Percentiles rank a stretch among this genome's conserved stretches.
phyloP scores from a whole-genome alignment of 37 sponge, comb jelly and placozoan genomes.

The Aphrocallistes beatrix region DNA sequence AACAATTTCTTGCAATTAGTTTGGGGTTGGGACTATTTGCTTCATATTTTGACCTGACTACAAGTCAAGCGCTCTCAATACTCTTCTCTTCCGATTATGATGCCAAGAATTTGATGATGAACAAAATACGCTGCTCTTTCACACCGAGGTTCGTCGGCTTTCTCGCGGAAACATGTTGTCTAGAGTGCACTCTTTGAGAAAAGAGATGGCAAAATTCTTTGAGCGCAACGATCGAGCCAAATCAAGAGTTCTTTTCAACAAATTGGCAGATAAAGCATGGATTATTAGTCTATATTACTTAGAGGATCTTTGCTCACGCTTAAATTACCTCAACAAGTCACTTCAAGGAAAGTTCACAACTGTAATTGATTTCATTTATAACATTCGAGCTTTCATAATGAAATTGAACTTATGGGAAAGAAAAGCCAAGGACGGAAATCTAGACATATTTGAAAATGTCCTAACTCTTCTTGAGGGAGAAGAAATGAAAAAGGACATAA shows the following conservation, averaged over 20 bases:
- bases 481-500: constrained; percentile 16
- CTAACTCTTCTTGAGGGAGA: constrained; percentile 12
- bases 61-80: constrained; percentile 20
- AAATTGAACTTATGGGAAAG: constrained; percentile 12
- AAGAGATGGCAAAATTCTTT: constrained; percentile 16
- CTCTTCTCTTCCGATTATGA: constrained; percentile 13
- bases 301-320: constrained; percentile 12
- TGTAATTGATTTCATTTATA: constrained; percentile 18
- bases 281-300: not conserved
- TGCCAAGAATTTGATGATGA: constrained; percentile 19
- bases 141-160: constrained; percentile 19
- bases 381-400: constrained; percentile 16
- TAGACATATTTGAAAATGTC: constrained; percentile 18
- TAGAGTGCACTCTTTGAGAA: constrained; percentile 20
- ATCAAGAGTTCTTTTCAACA: constrained; percentile 16
- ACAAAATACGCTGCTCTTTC: constrained; percentile 17
- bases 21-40: no score
- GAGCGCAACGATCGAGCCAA: constrained; percentile 17
- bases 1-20: no score
- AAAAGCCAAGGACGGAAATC: constrained; percentile 18
- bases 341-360: constrained; percentile 20
- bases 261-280: constrained; percentile 10
- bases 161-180: constrained; percentile 20
- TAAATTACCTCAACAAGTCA: constrained; percentile 8
- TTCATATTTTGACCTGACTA: no score